A percentile compares a stretch with the other conserved stretches of the same genome.
These are phyloP conservation scores for Dicentrarchus labrax DNA, from an alignment of 2,113 vertebrate species.

Conservation along the genomic window DNA sequence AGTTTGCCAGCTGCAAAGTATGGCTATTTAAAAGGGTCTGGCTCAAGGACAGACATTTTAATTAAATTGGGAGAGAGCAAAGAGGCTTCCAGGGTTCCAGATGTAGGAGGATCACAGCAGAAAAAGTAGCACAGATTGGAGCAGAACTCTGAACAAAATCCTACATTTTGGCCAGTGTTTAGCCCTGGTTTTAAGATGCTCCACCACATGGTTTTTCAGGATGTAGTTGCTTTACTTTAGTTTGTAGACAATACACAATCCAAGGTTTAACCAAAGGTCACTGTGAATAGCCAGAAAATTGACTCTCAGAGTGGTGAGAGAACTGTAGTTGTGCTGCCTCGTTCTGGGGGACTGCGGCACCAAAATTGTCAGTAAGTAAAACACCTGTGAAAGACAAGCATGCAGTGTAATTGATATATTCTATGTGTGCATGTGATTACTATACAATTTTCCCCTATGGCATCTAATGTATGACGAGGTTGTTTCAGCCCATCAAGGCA, in stretches of 20 bases:
- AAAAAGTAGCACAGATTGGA: constrained; percentile 14
- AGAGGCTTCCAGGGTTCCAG: constrained; percentile 35
- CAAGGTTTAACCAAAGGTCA: constrained; percentile 1
- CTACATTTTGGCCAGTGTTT: constrained; percentile 5
- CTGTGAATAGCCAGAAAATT: background rate
- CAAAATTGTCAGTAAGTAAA: background rate
- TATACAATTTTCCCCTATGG: background rate
- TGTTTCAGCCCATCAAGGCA: background rate
- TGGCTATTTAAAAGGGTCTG: background rate
- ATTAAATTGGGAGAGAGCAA: constrained; percentile 30
- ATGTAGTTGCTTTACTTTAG: background rate
- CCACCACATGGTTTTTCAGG: background rate
- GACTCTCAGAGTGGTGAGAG: background rate
- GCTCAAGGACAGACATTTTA: constrained; percentile 24
- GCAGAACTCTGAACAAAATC: background rate
- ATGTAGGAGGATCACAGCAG: constrained; percentile 9
- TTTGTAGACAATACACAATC: background rate
- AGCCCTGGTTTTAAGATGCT: constrained; percentile 4
- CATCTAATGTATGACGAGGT: background rate
- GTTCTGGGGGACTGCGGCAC: background rate
- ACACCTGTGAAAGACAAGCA: background rate
- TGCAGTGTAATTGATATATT: background rate
- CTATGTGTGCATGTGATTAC: background rate
- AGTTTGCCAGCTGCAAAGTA: background rate
- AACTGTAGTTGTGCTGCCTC: background rate